phyloP scores from a whole-genome alignment of 2,888 invertebrate species.

The Abrostola tripartita region DNA sequence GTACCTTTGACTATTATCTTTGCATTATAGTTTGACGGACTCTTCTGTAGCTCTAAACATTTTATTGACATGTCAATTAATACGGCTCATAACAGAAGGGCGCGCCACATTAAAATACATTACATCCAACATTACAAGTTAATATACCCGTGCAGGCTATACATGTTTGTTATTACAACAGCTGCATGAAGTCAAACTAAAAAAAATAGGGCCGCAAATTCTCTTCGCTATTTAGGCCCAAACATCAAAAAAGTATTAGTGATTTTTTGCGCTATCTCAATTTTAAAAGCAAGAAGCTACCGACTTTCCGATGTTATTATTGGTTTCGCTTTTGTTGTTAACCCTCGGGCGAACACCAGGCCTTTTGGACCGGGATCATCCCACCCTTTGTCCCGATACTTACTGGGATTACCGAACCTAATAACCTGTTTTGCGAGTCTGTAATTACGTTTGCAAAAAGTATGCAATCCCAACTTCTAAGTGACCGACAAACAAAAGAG shows the following conservation, averaged over 20 bases:
- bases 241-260: conserved; percentile 65
- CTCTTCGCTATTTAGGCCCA: conserved; percentile 57
- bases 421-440: conserved; percentile 85
- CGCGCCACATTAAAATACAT: conserved; percentile 34
- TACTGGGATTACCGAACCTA: conserved; percentile 81
- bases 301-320: conserved; percentile 86
- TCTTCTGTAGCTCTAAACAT: background rate
- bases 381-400: conserved; percentile 76
- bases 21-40: background rate
- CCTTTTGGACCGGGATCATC: conserved; percentile 71
- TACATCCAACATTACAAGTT: conserved; percentile 47
- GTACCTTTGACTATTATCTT: background rate
- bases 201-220: conserved; percentile 59
- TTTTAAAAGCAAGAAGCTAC: conserved; percentile 86
- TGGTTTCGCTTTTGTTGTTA: conserved; percentile 75
- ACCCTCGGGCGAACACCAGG: conserved; percentile 77
- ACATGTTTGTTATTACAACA: conserved; percentile 64
- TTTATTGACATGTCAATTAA: conserved; percentile 3
- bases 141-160: conserved; percentile 42
- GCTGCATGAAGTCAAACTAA: conserved; percentile 64
- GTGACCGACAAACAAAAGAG: conserved; percentile 73
- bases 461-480: conserved; percentile 68
- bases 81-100: background rate
- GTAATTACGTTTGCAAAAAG: conserved; percentile 76
- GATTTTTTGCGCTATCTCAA: conserved; percentile 72